Evolutionary conservation across 2,888 invertebrate genomes (phyloP), one percentile per base, ranked within the genome.

Genomic region (Meteorus colon): DNA sequence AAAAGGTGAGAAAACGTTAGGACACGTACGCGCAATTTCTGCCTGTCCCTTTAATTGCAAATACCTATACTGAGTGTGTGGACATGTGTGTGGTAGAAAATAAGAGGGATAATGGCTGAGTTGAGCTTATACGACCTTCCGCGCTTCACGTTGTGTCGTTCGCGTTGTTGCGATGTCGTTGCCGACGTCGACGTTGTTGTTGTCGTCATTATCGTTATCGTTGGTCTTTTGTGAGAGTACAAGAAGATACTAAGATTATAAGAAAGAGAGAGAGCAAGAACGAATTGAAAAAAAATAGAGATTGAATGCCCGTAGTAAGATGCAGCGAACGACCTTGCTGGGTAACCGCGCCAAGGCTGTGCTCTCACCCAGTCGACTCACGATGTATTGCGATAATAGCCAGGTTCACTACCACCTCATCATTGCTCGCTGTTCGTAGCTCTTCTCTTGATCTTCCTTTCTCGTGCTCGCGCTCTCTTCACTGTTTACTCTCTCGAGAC

Each of bases 31-130:
- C 76, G 80, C 82, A 82, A 81, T 84, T 84, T 85, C 78, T 66
- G 73, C 48, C 70, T 67, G 60, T 79, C 80, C 84, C 82, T 85
- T 84, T 85, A 84, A 85, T 85, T 82, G 81, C 82, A 66, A 67
- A 76, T 77, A 76, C 73, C 80, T 71, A 62, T n/a, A 51, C 27
- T 67, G 45, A 62, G 68, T 51, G 41, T 72, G 62, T 62, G 27
- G 16, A 31, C 6, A 69, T 63, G 16, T 31, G 68, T 66, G n/a
- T 19, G 55, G n/a, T 10, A 65, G 63, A 73, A 66, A 63, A 66
- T 51, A 51, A 66, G 14, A 29, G 24, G 55, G 55, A 76, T 69
- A 66, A 77, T 74, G 29, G 75, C 74, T 73, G 41, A 27, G 8
- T 65, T 41, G 31, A 19, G 45, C 48, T 31, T 41, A 5, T 60